Percentiles rank a stretch among this genome's conserved stretches.
phyloP scores from a whole-genome alignment of 2,113 vertebrate species.

The Pelodiscus sinensis region DNA sequence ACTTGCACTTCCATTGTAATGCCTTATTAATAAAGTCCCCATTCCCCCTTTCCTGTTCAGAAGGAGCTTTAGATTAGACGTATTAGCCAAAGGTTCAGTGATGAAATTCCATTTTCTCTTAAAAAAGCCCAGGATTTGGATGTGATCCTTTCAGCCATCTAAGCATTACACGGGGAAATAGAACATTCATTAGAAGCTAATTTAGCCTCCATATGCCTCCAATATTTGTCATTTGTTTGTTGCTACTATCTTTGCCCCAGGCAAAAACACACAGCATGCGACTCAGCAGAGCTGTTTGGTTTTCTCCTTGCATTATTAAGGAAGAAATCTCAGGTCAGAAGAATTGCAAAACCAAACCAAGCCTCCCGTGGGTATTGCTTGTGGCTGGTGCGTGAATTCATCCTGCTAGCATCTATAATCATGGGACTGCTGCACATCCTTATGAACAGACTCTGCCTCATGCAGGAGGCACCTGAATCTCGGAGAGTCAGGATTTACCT shows the following conservation, averaged over 20 bases:
- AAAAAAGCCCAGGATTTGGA: slow-evolving; percentile 54
- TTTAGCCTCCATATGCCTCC: slow-evolving; percentile 73
- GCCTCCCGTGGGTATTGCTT: neutral
- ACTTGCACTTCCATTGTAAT: slow-evolving; percentile 31
- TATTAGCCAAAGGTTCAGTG: slow-evolving; percentile 35
- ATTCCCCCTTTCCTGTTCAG: slow-evolving; percentile 10
- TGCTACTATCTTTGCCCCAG: slow-evolving; percentile 60
- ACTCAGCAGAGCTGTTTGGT: slow-evolving; percentile 24
- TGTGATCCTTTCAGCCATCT: slow-evolving; percentile 43
- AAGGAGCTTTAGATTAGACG: neutral
- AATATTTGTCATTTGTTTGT: slow-evolving; percentile 72
- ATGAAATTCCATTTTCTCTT: slow-evolving; percentile 40
- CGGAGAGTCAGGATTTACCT: slow-evolving; percentile 76
- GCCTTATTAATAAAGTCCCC: slow-evolving; percentile 32
- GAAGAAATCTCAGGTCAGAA: slow-evolving; percentile 46
- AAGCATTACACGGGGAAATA: neutral
- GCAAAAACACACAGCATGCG: slow-evolving; percentile 72
- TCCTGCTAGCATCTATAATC: neutral
- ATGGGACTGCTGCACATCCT: neutral
- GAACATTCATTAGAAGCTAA: slow-evolving; percentile 73
- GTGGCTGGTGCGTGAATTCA: accelerated
- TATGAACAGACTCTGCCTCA: neutral
- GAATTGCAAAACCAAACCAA: neutral
- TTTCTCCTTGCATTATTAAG: slow-evolving; percentile 52
- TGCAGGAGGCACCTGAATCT: accelerated